A percentile compares a stretch with the other conserved stretches of the same genome.
phyloP scores from a whole-genome alignment of 2,888 invertebrate species.

The Caenorhabditis sp. region DNA sequence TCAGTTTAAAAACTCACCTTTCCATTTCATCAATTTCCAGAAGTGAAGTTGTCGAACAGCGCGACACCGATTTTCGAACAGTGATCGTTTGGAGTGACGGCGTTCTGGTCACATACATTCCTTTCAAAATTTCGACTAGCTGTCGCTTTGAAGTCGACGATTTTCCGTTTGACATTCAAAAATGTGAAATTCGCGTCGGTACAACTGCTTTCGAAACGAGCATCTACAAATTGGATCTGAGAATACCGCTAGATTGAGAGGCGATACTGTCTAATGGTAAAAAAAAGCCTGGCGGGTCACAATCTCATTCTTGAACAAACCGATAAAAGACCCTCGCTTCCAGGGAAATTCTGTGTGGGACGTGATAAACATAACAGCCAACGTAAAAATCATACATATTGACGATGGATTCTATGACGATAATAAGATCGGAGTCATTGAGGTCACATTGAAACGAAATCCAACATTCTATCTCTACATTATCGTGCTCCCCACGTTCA shows the following conservation, averaged over 20 bases:
- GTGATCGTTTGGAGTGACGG: too few relatives aligned
- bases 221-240: not conserved
- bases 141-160: not conserved
- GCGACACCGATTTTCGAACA: too few relatives aligned
- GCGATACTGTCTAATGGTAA: too few relatives aligned
- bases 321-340: too few relatives aligned
- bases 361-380: not conserved
- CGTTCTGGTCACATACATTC: too few relatives aligned
- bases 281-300: too few relatives aligned
- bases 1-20: too few relatives aligned
- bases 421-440: not conserved
- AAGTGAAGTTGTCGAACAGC: too few relatives aligned
- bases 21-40: too few relatives aligned
- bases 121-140: too few relatives aligned
- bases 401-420: not conserved
- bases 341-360: not conserved
- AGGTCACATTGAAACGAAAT: slow-evolving; percentile 6
- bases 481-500: slow-evolving; percentile 26
- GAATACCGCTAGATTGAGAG: too few relatives aligned
- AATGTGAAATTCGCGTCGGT: not conserved
- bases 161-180: not conserved
- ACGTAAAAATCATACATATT: not conserved
- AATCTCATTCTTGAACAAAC: too few relatives aligned
- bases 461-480: slow-evolving; percentile 30
- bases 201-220: not conserved